These are phyloP conservation scores for Argyresthia albistria DNA, from an alignment of 2,888 invertebrate species.

Conservation along the genomic window DNA sequence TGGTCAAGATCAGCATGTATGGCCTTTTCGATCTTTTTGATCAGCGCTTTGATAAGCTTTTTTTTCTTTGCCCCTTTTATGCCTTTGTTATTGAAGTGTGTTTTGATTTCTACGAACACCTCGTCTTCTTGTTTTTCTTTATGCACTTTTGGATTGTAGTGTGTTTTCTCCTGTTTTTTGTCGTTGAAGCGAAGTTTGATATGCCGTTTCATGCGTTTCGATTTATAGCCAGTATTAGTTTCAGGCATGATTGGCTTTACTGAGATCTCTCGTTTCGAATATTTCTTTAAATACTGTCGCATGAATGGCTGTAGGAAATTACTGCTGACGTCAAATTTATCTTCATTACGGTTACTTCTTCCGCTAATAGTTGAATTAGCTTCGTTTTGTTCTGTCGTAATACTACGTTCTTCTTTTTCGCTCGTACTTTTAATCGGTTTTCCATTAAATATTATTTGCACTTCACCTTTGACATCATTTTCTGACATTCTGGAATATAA, in stretches of 20 bases:
- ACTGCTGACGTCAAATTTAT: conserved; percentile 13
- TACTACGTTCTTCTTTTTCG: not conserved
- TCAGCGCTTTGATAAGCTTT: conserved; percentile 38
- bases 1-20: conserved; percentile 28
- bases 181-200: conserved; percentile 32
- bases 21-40: conserved; percentile 53
- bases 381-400: too few species aligned
- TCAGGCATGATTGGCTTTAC: conserved; percentile 5
- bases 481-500: conserved; percentile 24
- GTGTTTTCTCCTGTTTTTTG: not conserved
- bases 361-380: too few species aligned
- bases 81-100: conserved; percentile 52
- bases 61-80: conserved; percentile 47
- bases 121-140: conserved; percentile 29
- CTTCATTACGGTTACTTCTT: too few species aligned
- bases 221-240: conserved; percentile 2
- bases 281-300: conserved; percentile 25
- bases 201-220: conserved; percentile 39
- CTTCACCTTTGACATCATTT: conserved; percentile 33
- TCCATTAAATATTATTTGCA: conserved; percentile 45
- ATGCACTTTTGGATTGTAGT: conserved; percentile 8
- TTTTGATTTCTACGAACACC: conserved; percentile 57
- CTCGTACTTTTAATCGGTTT: conserved; percentile 16
- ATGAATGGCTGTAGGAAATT: conserved; percentile 24
- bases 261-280: conserved; percentile 5